phyloP scores from a whole-genome alignment of 2,888 invertebrate genomes.

The Netelia inedita region DNA sequence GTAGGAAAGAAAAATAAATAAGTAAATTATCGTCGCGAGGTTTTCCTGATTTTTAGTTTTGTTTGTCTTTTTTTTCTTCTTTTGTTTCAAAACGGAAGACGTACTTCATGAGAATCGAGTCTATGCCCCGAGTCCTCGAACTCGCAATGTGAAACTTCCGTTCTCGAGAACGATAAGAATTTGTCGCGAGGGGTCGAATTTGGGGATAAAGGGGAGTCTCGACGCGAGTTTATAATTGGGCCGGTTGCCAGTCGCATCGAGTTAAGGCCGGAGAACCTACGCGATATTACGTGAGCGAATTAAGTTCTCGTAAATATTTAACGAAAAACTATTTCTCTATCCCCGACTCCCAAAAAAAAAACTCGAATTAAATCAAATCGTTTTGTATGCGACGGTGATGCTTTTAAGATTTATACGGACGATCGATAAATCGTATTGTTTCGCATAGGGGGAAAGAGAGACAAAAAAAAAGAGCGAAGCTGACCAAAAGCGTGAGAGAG shows the following conservation, averaged over 20 bases:
- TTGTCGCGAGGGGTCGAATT: no score
- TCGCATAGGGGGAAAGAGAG: background rate
- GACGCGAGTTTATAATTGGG: conserved; percentile 53
- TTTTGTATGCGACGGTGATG: background rate
- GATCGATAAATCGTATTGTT: conserved; percentile 12
- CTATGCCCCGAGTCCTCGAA: background rate
- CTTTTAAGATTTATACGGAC: background rate
- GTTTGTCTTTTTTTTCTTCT: no score
- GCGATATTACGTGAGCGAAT: conserved; percentile 16
- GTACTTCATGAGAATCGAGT: conserved; percentile 11
- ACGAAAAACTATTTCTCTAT: no score
- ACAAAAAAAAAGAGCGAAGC: background rate
- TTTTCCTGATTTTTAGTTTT: background rate
- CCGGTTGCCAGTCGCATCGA: conserved; percentile 58
- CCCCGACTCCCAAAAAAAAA: background rate
- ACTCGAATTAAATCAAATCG: background rate
- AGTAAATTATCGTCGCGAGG: background rate
- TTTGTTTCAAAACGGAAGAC: background rate
- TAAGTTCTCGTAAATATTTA: background rate
- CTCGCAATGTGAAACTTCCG: background rate
- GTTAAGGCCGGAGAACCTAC: conserved; percentile 18
- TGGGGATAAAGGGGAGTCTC: conserved; percentile 4
- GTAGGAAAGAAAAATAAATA: no score
- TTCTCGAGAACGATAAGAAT: no score
- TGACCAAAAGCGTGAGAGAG: background rate